A percentile compares a stretch with the other conserved stretches of the same genome.
Evolutionary conservation across 2,113 vertebrate species (phyloP).

Genomic region (Rhinopomastus cyanomelas): DNA sequence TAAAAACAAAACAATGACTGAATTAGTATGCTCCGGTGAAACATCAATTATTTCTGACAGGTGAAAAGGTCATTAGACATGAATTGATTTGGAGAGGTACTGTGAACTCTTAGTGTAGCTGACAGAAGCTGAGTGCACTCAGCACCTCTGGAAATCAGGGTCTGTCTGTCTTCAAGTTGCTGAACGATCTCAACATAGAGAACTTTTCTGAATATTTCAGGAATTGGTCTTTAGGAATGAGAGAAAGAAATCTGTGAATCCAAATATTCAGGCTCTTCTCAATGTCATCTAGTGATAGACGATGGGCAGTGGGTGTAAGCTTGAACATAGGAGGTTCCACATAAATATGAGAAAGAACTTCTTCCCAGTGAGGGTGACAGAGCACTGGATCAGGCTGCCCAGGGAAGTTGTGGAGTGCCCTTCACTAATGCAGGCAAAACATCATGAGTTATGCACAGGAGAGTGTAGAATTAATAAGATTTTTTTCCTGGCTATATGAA

Average conservation of each 20-base stretch:
- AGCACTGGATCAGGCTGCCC: no score
- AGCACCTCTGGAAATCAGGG: constrained; percentile 39
- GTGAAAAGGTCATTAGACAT: constrained; percentile 53
- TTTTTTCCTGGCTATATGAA: not conserved
- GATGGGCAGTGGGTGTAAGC: no score
- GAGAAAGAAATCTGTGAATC: constrained; percentile 27
- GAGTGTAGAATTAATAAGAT: not conserved
- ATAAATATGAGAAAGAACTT: no score
- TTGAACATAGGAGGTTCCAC: no score
- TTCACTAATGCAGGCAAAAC: no score
- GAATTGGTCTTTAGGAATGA: constrained; percentile 20
- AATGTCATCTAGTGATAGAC: no score
- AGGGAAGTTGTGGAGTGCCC: no score
- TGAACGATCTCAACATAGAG: not conserved
- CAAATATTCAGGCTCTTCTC: no score
- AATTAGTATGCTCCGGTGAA: constrained; percentile 38
- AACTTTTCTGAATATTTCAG: constrained; percentile 15
- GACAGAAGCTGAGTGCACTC: not conserved
- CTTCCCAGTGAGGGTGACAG: no score
- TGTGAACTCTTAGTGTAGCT: not conserved
- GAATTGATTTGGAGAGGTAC: constrained; percentile 47
- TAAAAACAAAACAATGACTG: constrained; percentile 33
- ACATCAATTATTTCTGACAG: constrained; percentile 60
- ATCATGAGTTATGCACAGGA: not conserved
- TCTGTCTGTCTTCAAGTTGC: constrained; percentile 5